Evolutionary conservation across 2,797 vertebrate species (phyloP), one percentile per base, ranked within the genome.

Genomic region (Phoxinus dragarum): DNA sequence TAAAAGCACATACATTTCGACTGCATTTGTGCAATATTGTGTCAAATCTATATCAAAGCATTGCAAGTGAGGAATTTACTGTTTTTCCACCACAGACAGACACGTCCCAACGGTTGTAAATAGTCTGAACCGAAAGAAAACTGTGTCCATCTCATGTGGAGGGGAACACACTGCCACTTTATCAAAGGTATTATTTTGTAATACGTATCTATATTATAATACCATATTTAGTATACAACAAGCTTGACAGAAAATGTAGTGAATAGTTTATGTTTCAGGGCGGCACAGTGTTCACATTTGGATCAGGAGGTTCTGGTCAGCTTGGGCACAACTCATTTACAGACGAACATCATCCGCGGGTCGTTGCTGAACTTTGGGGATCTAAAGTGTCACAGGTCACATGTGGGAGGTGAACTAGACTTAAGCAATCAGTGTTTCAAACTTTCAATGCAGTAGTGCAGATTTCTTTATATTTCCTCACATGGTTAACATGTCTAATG

Each of bases 301-400:
- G 97, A 88, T 95, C 94, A 5, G 96, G 97, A 87, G 87, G 78
- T 5, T 90, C 90, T 23, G 97, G 97, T n/a, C 97, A 97, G 80
- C 96, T 97, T 0, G 97, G 97, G 27, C 96, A 98, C 94, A 96
- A 96, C 92, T 96, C 94, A 2, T 93, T 92, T 21, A 78, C 0
- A 31, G 90, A 96, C 31, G 95, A 97, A 79, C 89, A 91, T 38
- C 86, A 23, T 8, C 97, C 97, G 89, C 92, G 93, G 2, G 74
- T 97, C 73, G 95, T 97, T 87, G 88, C 82, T 44, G 95, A 94
- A 81, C 95, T 97, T 11, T 92, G 88, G 93, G 95, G 94, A 38
- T 88, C 92, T 66, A 94, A 89, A 90, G 96, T 96, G 89, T 94
- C 92, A 0, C 90, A 91, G 82, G 86, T 96, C 68, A 93, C 93